phyloP scores from a whole-genome alignment of 2,797 vertebrate species.

The Helarctos malayanus region DNA sequence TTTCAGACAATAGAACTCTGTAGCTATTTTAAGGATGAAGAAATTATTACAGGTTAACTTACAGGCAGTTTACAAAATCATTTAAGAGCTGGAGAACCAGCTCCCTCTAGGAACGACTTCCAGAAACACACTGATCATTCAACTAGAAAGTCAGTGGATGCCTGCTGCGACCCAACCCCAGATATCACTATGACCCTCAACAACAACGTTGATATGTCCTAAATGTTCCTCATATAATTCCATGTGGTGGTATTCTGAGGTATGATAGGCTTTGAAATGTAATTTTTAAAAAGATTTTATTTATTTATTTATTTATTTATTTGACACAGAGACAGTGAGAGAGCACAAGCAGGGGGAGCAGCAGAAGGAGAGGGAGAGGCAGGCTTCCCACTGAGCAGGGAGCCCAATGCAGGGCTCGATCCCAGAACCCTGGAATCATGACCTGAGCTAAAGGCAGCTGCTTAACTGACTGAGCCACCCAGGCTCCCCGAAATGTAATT shows the following conservation, averaged over 20 bases:
- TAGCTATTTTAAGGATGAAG: slow-evolving; percentile 2
- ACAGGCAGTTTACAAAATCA: background rate
- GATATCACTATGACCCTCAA: background rate
- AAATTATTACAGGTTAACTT: background rate
- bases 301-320: background rate
- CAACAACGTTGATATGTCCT: background rate
- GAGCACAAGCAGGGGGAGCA: no score
- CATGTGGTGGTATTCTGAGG: background rate
- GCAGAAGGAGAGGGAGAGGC: no score
- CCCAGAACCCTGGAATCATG: no score
- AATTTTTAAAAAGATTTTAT: background rate
- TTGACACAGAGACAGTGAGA: no score
- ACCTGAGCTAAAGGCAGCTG: no score
- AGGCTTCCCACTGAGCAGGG: no score
- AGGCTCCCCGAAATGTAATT: background rate
- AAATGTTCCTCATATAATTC: background rate
- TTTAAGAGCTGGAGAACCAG: background rate
- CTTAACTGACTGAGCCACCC: no score
- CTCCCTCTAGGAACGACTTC: background rate
- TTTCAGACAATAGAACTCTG: background rate
- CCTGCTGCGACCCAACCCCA: background rate
- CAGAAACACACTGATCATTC: background rate
- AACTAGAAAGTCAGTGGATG: background rate
- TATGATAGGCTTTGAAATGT: background rate
- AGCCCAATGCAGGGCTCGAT: no score